Evolutionary conservation across 2,113 vertebrate genomes (phyloP), one percentile per base, ranked within the genome.

Genomic region (Mugil cephalus): DNA sequence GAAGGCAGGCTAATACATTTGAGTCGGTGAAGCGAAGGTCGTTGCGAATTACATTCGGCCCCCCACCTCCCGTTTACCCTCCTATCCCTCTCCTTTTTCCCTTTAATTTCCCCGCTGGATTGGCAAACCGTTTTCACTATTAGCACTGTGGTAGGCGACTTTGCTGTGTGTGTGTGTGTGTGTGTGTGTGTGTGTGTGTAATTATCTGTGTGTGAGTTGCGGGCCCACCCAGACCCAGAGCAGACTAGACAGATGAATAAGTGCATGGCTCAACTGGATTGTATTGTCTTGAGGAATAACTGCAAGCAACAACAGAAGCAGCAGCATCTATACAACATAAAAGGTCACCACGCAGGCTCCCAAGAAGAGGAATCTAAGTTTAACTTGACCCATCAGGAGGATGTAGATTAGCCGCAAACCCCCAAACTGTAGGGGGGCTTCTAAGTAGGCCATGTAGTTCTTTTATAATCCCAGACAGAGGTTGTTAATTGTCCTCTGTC

Each of bases 81-180:
- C 36, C 54, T 8, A 60, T 13, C 71, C 15, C 36, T 51, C 38
- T 64, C 19, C 67, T 53, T 82, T 89, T 87, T 74, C 53, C 53
- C 80, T 91, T 91, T 92, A 92, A 93, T 93, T 94, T 93, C 89
- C 93, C 89, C 72, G 45, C 74, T 92, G 91, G 86, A 92, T 93
- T 92, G 91, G 84, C 83, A 88, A 92, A 88, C 74, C 69, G 30
- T 89, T 91, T 90, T 88, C 78, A 88, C 87, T 84, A 85, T 90
- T 91, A 90, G 73, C 82, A 69, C 79, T 77, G 79, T 69, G 79
- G 77, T 88, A 79, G 85, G 78, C 75, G 19, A 61, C 66, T 81
- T 42, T 15, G 40, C 24, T 77, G 46, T 53, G 61, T 80, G 80
- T 70, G 80, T 76, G 80, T 52, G 66, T 40, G 55, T 69, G 40